Evolutionary conservation across 2,888 invertebrate species (phyloP), one percentile per base, ranked within the genome.

Genomic region (Willowsia nigromaculata): DNA sequence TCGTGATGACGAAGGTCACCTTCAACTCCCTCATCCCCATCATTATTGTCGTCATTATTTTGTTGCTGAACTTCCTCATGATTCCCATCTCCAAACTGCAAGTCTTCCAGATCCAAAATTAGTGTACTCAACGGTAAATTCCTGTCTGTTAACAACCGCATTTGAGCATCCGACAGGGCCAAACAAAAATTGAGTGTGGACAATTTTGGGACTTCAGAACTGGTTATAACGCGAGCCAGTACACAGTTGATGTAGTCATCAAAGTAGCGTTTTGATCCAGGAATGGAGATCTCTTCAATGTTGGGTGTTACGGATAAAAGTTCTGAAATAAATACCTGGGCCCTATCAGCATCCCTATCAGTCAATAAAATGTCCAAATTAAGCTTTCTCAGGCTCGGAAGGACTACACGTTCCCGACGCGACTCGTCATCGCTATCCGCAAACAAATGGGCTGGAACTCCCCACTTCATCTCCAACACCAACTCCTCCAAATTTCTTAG

Each of bases 171-270:
- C 5, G 81, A 65, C 43, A 91, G 53, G 18, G 90, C 89, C 62
- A 91, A 82, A 53, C 90, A 91, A 65, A 91, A 91, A 62, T 91
- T 90, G 56, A 91, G 85, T 6, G 65, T 40, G 25, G 90, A 84
- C 3, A 91, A 30, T 22, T 50, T 15, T 3, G 56, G 71, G 13
- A 91, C 33, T 11, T 89, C 81, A 22, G 84, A 59, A n/a, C 82
- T 30, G 15, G 90, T 37, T 5, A 91, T 89, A 13, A 89, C 78
- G 5, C 89, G 43, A 6, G 88, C 89, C 9, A 91, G 47, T n/a
- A 91, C 68, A 1, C 89, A 89, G 56, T 91, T 89, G 47, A 91
- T 89, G 85, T 91, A 91, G 50, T 91, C 90, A 43, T 91, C 90
- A 76, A 91, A 91, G 59, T 88, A 91, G 40, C 88, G 84, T 37